Evolutionary conservation across 2,113 vertebrate species (phyloP), one percentile per base, ranked within the genome.

Genomic region (Spea bombifrons): DNA sequence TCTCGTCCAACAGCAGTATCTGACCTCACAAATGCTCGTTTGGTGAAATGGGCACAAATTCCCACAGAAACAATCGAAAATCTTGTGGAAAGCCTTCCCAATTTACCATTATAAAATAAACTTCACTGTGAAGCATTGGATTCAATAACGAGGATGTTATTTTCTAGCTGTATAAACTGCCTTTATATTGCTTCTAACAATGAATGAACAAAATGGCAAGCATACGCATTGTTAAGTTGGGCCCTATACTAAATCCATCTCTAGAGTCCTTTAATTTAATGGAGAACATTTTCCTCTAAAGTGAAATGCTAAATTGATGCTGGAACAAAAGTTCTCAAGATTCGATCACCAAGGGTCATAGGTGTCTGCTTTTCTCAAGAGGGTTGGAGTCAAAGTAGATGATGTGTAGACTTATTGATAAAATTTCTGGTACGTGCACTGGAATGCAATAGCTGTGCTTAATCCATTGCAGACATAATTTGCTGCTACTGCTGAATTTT

Each of bases 361-460:
- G 88, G 75, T 81, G 9, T 81, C 71, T 81, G 81, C 84, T 83
- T 86, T 69, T 84, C 85, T 78, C 84, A 89, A 86, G 87, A 87
- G 82, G 78, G 83, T 67, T 76, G 77, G 85, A 88, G 89, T 90
- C 87, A 86, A 88, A 89, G 85, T 57, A 83, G 85, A 86, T 89
- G 87, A 88, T 88, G 88, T 16, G 81, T 83, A 87, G 86, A 87
- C 83, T 85, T 91, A 92, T 86, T 89, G 91, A 92, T 87, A 91
- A 88, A 87, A 90, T 91, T 87, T 88, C 87, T 75, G 73, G 82
- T 82, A 83, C 77, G 80, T 77, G 84, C 81, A 83, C 83, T 44
- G 84, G 86, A 90, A 87, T 81, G 86, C 64, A 86, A 88, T 88
- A 85, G 84, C 88, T 82, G 82, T 83, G 84, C 82, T 86, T 88